phyloP scores from a whole-genome alignment of 2,888 invertebrate species.

The Drosophila borborema region DNA sequence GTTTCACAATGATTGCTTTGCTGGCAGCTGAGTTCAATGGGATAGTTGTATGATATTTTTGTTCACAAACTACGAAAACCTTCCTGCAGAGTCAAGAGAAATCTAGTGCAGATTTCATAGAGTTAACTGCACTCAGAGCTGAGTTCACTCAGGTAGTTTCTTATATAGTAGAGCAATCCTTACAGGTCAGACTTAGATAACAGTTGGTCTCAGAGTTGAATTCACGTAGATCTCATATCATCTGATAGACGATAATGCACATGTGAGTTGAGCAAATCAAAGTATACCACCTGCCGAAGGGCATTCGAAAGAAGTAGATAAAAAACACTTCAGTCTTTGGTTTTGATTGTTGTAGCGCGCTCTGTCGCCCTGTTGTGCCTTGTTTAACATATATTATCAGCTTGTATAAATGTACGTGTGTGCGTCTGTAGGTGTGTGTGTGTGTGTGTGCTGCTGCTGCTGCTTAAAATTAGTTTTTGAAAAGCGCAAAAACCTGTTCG shows the following conservation, averaged over 20 bases:
- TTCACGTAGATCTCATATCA: neutral
- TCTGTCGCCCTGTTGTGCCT: slow-evolving; percentile 16
- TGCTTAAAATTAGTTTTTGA: slow-evolving; percentile 61
- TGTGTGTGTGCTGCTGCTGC: slow-evolving; percentile 15
- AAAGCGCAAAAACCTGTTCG: slow-evolving; percentile 66
- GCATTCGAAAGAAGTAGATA: slow-evolving; percentile 5
- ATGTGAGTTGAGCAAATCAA: neutral
- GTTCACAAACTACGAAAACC: no score
- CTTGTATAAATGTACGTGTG: neutral
- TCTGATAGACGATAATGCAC: neutral
- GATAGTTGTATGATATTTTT: neutral
- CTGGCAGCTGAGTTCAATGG: neutral
- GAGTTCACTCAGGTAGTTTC: neutral
- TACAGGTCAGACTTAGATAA: neutral
- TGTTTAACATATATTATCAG: slow-evolving; percentile 61
- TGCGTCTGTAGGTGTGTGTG: neutral
- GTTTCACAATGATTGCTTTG: neutral
- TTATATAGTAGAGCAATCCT: neutral
- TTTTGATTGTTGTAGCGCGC: slow-evolving; percentile 4
- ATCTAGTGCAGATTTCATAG: neutral
- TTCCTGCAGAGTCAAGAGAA: neutral
- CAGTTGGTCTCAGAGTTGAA: neutral
- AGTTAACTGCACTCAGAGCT: neutral
- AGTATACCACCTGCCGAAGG: neutral
- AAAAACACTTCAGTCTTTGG: slow-evolving; percentile 5